Evolutionary conservation across 2,113 vertebrate species (phyloP), one percentile per base, ranked within the genome.

Genomic region (Synchiropus splendidus): DNA sequence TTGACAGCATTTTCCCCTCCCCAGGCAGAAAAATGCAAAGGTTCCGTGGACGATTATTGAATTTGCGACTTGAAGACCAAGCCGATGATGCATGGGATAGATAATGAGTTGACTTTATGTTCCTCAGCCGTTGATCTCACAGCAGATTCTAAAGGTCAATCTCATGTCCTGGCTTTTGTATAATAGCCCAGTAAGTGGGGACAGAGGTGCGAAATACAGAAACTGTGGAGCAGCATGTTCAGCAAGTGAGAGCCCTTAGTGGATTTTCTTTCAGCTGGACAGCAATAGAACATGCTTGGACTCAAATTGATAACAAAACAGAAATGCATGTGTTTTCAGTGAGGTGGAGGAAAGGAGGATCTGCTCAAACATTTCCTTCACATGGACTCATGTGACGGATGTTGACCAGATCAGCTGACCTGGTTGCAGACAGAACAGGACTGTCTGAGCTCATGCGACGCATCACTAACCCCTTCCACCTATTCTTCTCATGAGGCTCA

Each of bases 391-490:
- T 0, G 13, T 54, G 48, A 66, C 18, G 58, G 48, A 64, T 61
- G 48, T 43, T 51, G 56, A 33, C 44, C 52, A 41, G 56, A 44
- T 67, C 61, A 62, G 53, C 56, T 67, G 65, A 63, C n/a, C 16
- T 11, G 17, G 15, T 4, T 42, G 34, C 68, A 75, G 65, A 31
- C 32, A 39, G 35, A 17, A 5, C 54, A 35, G 1, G 1, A 51
- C 38, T 44, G 56, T 27, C 51, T 61, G 64, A 69, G 48, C 42
- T 49, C 49, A 52, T 27, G 1, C 16, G 34, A 61, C 14, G 66
- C 72, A 66, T 66, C 62, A 69, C 66, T 71, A 66, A 42, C 58
- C 54, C 13, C 15, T 18, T 45, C 45, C 12, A 44, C 54, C 14
- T 34, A 32, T 61, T 58, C 45, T 64, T 47, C 66, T 54, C 43